A percentile compares a stretch with the other conserved stretches of the same genome.
Evolutionary conservation across 2,113 vertebrate genomes (phyloP).

Genomic region (Centropus unirufus): DNA sequence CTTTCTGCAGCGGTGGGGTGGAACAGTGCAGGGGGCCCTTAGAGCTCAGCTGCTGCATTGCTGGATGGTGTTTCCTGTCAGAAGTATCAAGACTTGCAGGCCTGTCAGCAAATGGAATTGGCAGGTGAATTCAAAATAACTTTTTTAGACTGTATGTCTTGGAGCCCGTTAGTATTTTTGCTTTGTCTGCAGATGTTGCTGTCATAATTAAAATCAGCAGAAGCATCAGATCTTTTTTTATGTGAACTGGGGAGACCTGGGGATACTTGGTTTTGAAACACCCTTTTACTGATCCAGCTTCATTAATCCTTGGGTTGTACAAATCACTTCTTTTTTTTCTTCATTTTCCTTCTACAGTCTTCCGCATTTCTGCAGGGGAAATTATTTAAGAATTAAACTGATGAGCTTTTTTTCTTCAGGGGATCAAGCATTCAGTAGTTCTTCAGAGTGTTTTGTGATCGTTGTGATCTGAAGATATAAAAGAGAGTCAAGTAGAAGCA

Average conservation of each 20-base stretch:
- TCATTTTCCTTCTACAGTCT: background rate
- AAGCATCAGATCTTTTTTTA: background rate
- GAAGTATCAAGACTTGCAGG: background rate
- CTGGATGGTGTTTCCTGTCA: background rate
- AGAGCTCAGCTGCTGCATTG: background rate
- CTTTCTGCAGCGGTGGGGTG: background rate
- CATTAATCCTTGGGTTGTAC: background rate
- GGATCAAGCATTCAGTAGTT: background rate
- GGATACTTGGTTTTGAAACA: background rate
- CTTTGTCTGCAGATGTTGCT: background rate
- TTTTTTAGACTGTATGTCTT: rapidly evolving
- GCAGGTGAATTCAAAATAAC: background rate
- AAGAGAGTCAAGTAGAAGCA: background rate
- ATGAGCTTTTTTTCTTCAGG: background rate
- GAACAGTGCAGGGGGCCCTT: background rate
- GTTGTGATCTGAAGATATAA: background rate
- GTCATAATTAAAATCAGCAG: background rate
- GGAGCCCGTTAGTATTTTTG: background rate
- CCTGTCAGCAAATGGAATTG: background rate
- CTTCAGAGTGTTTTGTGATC: background rate
- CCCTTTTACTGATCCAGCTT: background rate
- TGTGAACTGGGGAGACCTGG: background rate
- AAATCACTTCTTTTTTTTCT: background rate
- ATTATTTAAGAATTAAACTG: background rate
- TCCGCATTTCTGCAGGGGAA: background rate